A percentile compares a stretch with the other conserved stretches of the same genome.
Evolutionary conservation across 2,888 invertebrate species (phyloP).

Genomic region (Nineta flava): DNA sequence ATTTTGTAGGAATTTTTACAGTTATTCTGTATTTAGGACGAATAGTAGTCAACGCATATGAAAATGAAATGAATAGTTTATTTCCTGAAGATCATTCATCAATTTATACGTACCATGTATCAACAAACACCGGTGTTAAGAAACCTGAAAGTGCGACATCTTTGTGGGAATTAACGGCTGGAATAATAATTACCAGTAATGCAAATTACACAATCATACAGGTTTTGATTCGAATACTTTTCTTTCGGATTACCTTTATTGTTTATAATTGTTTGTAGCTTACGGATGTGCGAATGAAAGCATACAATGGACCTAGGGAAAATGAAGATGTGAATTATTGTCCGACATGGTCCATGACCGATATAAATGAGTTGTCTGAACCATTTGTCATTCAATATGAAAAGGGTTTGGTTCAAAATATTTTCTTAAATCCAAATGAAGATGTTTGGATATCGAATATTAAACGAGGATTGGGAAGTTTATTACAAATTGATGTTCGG

Average conservation of each 20-base stretch:
- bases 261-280: slow-evolving; percentile 5
- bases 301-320: slow-evolving; percentile 9
- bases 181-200: slow-evolving; percentile 5
- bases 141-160: slow-evolving; percentile 7
- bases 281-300: slow-evolving; percentile 7
- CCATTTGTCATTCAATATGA: slow-evolving; percentile 9
- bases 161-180: slow-evolving; percentile 9
- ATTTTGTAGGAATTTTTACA: too few species aligned
- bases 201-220: slow-evolving; percentile 5
- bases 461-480: slow-evolving; percentile 9
- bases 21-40: too few species aligned
- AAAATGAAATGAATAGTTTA: background rate
- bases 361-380: background rate
- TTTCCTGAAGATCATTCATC: slow-evolving; percentile 8
- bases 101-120: slow-evolving; percentile 8
- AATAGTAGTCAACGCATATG: too few species aligned
- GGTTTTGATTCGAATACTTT: background rate
- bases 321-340: slow-evolving; percentile 4
- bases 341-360: background rate
- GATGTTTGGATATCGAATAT: slow-evolving; percentile 9
- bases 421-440: slow-evolving; percentile 7
- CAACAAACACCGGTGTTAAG: slow-evolving; percentile 7
- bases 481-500: slow-evolving; percentile 9
- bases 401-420: slow-evolving; percentile 7
- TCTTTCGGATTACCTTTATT: background rate